Base-by-base conservation (phyloP, 2,888 invertebrate species). In the Cerceris ruficornis region DNA sequence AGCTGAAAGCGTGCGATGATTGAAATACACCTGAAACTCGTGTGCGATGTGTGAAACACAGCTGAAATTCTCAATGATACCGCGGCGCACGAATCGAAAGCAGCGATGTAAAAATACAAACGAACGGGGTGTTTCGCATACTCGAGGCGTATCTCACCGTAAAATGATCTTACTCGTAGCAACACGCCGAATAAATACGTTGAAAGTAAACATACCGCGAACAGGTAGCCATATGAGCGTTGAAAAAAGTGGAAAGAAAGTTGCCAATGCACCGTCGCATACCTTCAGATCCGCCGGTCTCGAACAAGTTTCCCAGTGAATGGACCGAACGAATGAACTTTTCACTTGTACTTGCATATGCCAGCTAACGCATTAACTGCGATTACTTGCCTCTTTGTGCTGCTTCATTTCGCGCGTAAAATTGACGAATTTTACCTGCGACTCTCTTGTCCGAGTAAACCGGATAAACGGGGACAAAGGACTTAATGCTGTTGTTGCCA, bases 171-270 rank as follows among this genome's bases (percentile, higher is more conserved):
- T 57, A 14, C 8, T 8, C 67, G 55, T 5, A 13, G 28, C 39
- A 43, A 52, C 42, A 14, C 49, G 76, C 9, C 52, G 49, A 43
- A 43, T 61, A 70, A 80, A 74, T 64, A 67, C 64, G 82, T 79
- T 75, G 84, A 83, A 83, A 83, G 81, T 83, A 83, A 83, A 84
- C 72, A 83, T 81, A 83, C 72, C 69, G 59, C 55, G 67, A 43
- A 69, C 76, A 58, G 54, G 70, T 49, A 43, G 41, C 17, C 55
- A 69, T 55, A 74, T 57, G 75, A 71, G 68, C 61, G 66, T 70
- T 79, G 67, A 82, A 82, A 84, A 28, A 85, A 84, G 85, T 83
- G 80, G 83, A 85, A 85, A 85, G 83, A 85, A 85, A 85, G 85
- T 85, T 85, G 77, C 74, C 86, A 76, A 85, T 83, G 73, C 75